Evolutionary conservation across 92 coral and sea anemone genomes (phyloP), one percentile per base, ranked within the genome.

Genomic region (Epizoanthus stellaris): DNA sequence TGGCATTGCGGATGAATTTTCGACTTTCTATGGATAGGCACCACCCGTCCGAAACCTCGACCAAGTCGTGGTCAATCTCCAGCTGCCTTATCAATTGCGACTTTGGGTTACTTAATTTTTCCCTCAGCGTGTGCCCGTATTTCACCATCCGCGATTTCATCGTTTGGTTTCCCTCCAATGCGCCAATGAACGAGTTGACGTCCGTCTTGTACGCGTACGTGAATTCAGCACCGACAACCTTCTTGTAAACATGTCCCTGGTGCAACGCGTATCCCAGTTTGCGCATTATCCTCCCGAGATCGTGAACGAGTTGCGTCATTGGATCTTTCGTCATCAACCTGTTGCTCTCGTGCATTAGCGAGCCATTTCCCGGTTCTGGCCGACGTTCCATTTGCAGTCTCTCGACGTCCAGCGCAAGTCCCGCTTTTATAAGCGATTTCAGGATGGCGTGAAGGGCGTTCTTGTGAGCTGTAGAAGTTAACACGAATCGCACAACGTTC

Each of bases 1-100:
- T 64, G 2, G 85, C 54, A 4, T 60, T 11, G 19, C 19, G 72
- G 86, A 81, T 17, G 68, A 81, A 81, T 23, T 67, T n/a, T n/a
- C 56, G 42, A 3, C 36, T 21, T 39, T 59, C 65, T 10, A 84
- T 49, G 16, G 49, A 30, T 1, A 84, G 84, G 53, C 87, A 84
- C 87, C 87, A 74, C 19, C 87, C 87, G 20, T 84, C 69, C 17
- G 36, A 34, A 3, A 84, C 70, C 65, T 84, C 87, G 13, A 84
- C 58, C 20, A 84, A 63, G 42, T 67, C 56, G 84, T 84, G 53
- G 70, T 54, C 69, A 1, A 84, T 60, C 60, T 74, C 54, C 14
- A 84, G 9, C 1, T 84, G 87, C 30, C 43, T 13, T 0, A 84
- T 84, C 7, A 74, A 16, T 5, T 84, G 87, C 16, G 68, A 70